These are phyloP conservation scores for Tenrec ecaudatus DNA, from an alignment of 2,113 vertebrate species.

Conservation along the genomic window DNA sequence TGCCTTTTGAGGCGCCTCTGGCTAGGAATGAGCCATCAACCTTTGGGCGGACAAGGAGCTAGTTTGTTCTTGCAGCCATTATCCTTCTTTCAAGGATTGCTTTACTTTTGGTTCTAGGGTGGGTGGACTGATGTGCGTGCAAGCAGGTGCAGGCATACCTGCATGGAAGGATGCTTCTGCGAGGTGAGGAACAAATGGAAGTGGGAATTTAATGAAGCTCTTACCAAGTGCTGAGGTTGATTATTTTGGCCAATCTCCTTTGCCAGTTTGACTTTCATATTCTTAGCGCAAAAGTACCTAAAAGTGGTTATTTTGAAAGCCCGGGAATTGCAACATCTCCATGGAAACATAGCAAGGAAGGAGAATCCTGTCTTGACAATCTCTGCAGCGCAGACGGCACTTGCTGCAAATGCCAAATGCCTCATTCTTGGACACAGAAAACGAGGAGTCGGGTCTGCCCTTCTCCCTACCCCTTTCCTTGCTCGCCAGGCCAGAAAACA, in stretches of 20 bases:
- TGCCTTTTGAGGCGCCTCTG: neutral
- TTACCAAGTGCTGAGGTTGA: constrained; percentile 12
- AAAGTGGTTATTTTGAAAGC: constrained; percentile 65
- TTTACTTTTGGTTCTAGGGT: constrained; percentile 24
- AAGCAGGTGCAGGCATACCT: neutral
- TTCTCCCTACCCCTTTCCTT: neutral
- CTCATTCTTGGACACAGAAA: constrained; percentile 16
- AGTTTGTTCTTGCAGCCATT: neutral
- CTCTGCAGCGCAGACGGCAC: constrained; percentile 60
- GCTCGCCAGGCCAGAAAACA: constrained; percentile 1
- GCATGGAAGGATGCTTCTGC: constrained; percentile 9
- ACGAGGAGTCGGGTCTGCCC: neutral
- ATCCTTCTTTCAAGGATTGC: constrained; percentile 15
- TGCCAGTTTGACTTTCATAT: constrained; percentile 52
- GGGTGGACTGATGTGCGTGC: neutral
- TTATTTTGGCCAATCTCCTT: constrained; percentile 51
- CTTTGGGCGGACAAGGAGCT: neutral
- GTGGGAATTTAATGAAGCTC: constrained; percentile 51
- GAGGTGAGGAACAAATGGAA: constrained; percentile 43
- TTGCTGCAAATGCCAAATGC: constrained; percentile 32
- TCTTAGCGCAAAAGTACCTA: constrained; percentile 60
- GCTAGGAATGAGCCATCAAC: neutral
- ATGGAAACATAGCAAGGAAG: constrained; percentile 66
- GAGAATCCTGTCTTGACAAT: constrained; percentile 41
- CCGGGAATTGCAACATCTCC: constrained; percentile 53